Evolutionary conservation across 2,113 vertebrate species (phyloP), one percentile per base, ranked within the genome.

Genomic region (Stomatorhinus ivindoensis): DNA sequence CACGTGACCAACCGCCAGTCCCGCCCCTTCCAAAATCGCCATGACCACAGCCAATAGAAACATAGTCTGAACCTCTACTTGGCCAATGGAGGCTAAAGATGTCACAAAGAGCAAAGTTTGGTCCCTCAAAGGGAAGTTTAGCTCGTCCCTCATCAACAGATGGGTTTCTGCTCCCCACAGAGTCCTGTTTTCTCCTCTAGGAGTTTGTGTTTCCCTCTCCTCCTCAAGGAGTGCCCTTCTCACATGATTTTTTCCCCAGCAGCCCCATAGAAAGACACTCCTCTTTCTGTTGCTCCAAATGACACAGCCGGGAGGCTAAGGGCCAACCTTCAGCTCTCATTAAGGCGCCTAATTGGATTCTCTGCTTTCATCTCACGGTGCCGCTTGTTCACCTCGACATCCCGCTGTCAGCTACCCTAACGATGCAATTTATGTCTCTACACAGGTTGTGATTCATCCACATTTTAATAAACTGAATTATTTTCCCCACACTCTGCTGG

Each of bases 361-460:
- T 21, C 61, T 46, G 61, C 87, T 46, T 73, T 88, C 87, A 73
- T 65, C 61, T 73, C 58, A 47, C 65, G 61, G 46, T 21, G 44
- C 87, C 44, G 39, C 21, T 61, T 50, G 83, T 46, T 48, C 44
- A 46, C 44, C 83, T 86, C 44, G 24, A 86, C n/a, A 50, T 48
- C 83, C 83, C 24, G 11, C 47, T 27, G 83, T 47, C 83, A 47
- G 83, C 44, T 86, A 48, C 83, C 83, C n/a, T 50, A 86, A 47
- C 46, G 44, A 27, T 50, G 83, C 10, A 44, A 86, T 86, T 86
- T 86, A 27, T 48, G 83, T 47, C 87, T 46, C 42, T n/a, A 88
- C 27, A 44, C 61, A 47, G 61, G 58, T 24, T 13, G 65, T 88
- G 87, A 88, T 88, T 88, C 61, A 88, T 73, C 46, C 58, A 69